Evolutionary conservation across 2,888 invertebrate species (phyloP), one percentile per base, ranked within the genome.

Genomic region (Zygothrica quintamaculata): DNA sequence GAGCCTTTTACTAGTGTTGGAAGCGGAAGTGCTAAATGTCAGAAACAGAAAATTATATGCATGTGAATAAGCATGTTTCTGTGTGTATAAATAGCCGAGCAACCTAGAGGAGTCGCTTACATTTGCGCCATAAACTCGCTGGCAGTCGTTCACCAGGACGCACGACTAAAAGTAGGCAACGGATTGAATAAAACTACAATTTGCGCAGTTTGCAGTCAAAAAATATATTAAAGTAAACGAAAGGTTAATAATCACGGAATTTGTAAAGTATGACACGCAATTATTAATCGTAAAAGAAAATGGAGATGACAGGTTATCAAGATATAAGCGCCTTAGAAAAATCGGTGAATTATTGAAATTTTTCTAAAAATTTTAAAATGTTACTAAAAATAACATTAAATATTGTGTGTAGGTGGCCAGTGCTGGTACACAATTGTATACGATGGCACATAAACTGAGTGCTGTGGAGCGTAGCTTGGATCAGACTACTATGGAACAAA

Each of bases 401-500:
- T 43, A 56, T 26, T 15, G 36, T 22, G 47, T 39, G 60, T 70
- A 96, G 96, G 95, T 95, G 77, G 94, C 94, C 82, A 93, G 93
- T 78, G 94, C 96, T 13, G 95, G 95, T 68, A 93, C 94, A 73
- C 94, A 94, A 88, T 91, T 96, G 47, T 95, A 94, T 77, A 92
- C 94, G 84, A 93, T 96, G 90, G 94, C 94, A 26, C 93, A 94
- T 92, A 95, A 95, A 89, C 93, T 96, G 88, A 94, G 94, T 65
- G 93, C 93, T 72, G 94, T 95, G 56, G 95, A 95, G 88, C 93
- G 93, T 77, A 89, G 89, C 58, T 58, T 91, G 61, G 89, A 87
- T 37, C 77, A 77, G 39, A 89, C 89, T 18, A 65, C 82, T 3
- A 84, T 81, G 77, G 87, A 84, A 53, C 89, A 90, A 56, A 87